Conservation (phyloP, 1,140 invertebrate genomes). For the Dreissena rostriformis region DNA sequence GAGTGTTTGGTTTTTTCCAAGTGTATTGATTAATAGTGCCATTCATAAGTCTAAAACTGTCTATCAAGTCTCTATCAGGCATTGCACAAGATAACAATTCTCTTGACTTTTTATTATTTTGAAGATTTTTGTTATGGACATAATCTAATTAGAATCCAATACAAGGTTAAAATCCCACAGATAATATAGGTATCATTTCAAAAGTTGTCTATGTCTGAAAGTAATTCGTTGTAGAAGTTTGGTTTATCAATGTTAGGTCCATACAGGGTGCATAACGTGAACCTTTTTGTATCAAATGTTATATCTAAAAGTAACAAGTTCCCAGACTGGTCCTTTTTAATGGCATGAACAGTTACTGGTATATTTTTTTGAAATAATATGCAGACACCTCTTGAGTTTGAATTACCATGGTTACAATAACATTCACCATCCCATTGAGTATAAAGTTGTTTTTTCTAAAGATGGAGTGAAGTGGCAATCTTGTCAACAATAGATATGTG, state of each 20-base stretch:
- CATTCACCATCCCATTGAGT: slow-evolving; percentile 47
- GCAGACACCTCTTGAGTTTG: slow-evolving; percentile 53
- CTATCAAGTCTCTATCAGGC: slow-evolving; percentile 7
- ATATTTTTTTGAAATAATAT: slow-evolving; percentile 34
- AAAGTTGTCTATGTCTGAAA: slow-evolving; percentile 15
- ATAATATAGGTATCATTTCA: slow-evolving; percentile 4
- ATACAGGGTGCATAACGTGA: slow-evolving; percentile 38
- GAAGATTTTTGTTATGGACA: slow-evolving; percentile 22
- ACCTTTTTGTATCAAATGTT: neutral
- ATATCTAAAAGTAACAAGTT: slow-evolving; percentile 32
- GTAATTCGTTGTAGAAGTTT: slow-evolving; percentile 15
- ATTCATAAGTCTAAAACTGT: slow-evolving; percentile 29
- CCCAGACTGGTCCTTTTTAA: slow-evolving; percentile 6
- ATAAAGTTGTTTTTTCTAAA: slow-evolving; percentile 18
- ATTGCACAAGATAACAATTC: slow-evolving; percentile 28
- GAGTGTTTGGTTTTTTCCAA: slow-evolving; percentile 45
- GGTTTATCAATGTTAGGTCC: slow-evolving; percentile 55
- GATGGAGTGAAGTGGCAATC: no score
- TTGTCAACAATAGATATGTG: no score
- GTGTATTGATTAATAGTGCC: slow-evolving; percentile 19
- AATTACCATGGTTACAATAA: slow-evolving; percentile 38
- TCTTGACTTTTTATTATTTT: slow-evolving; percentile 24
- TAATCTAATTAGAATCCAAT: slow-evolving; percentile 25
- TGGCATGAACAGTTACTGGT: neutral
- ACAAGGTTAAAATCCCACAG: slow-evolving; percentile 42